Base-by-base conservation (phyloP, 2,888 invertebrate species). In the Chalcosyrphus nemorum region DNA sequence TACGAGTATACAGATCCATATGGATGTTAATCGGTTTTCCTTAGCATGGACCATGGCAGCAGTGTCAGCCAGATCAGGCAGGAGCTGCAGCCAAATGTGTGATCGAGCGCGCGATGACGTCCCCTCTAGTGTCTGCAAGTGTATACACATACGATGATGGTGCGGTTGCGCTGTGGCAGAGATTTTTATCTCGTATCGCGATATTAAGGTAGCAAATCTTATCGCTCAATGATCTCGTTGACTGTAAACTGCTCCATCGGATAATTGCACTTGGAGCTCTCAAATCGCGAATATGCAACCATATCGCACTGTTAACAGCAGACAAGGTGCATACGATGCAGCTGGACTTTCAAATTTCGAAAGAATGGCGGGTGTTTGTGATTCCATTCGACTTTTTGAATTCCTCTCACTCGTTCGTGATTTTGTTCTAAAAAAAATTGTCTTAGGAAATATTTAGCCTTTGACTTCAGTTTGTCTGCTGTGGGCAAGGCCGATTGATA, bases 151-250 rank as follows among this genome's bases (percentile, higher is more conserved):
- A 24, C 24, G 24, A 24, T 4, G 24, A 24, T 4, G 3, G 4
- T 38, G 11, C 61, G 61, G 57, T 65, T 70, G 68, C 50, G 11
- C 61, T 68, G 57, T 65, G 75, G 68, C 50, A 63, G 50, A 78
- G 84, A 84, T 84, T 84, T 70, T 75, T 54, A 84, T 84, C 84
- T 70, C 29, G 43, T 75, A 84, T 84, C 78, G 59, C 78, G 45
- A 84, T 74, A 84, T 84, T 84, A 80, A 84, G 57, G 84, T 84
- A 84, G 84, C 84, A 70, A 84, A 84, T 84, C 84, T 84, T 84
- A 84, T 84, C 84, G 84, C 80, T 54, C 74, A 80, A 75, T 84
- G 84, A 84, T 84, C 84, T 84, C 80, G 84, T 84, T 84, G 84
- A 84, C 80, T 84, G 84, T 63, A 84, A 84, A 80, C 78, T 84